These are phyloP conservation scores for Gallinago nigripennis DNA, from an alignment of 2,797 vertebrate species.

Conservation along the genomic window DNA sequence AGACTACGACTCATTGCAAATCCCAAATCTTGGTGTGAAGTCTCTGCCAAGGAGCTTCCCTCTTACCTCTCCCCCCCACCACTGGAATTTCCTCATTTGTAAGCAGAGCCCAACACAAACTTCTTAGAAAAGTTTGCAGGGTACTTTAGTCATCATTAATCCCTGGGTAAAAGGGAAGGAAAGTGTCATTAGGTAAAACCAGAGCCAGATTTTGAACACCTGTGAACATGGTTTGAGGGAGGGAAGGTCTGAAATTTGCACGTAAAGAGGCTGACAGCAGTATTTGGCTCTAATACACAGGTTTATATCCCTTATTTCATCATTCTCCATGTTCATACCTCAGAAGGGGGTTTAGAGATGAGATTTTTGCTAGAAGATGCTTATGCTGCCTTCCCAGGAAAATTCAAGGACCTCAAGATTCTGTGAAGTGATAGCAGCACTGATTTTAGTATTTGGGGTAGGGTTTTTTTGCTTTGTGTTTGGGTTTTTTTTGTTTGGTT, in stretches of 20 bases:
- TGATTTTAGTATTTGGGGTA: neutral
- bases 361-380: neutral
- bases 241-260: neutral
- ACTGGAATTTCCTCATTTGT: conserved; percentile 18
- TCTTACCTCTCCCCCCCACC: neutral
- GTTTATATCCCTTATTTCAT: neutral
- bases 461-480: too few relatives aligned
- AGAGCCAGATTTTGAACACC: conserved; percentile 31
- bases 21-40: neutral
- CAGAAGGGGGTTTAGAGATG: neutral
- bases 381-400: neutral
- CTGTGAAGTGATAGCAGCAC: neutral
- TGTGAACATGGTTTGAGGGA: neutral
- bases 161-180: conserved; percentile 9
- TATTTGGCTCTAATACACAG: neutral
- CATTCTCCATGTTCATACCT: neutral
- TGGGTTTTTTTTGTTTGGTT: too few relatives aligned
- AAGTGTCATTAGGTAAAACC: neutral
- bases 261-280: neutral
- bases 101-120: neutral
- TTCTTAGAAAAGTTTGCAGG: neutral
- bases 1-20: neutral
- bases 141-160: conserved; percentile 19
- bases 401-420: neutral
- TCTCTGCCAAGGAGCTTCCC: neutral